phyloP scores from a whole-genome alignment of 1,140 invertebrate genomes.

The Cydia fagiglandana region DNA sequence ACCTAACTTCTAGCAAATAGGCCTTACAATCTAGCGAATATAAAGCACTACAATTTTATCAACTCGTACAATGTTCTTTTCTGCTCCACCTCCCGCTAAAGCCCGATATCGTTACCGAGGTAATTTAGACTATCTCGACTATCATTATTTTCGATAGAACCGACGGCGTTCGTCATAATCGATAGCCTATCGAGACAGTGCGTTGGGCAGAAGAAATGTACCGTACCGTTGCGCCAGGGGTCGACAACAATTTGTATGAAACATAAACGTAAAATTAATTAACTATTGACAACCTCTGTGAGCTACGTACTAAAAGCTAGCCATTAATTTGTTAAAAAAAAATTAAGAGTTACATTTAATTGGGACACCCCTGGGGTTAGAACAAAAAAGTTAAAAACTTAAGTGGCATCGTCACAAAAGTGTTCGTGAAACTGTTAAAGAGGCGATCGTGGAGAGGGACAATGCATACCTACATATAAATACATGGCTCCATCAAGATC shows the following conservation, averaged over 20 bases:
- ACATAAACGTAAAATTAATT: too few species aligned
- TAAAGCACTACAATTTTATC: background rate
- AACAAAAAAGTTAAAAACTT: too few species aligned
- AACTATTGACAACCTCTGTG: background rate
- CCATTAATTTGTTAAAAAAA: too few species aligned
- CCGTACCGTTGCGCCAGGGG: constrained; percentile 42
- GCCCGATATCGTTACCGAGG: constrained; percentile 14
- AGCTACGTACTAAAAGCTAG: background rate
- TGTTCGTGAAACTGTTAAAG: too few species aligned
- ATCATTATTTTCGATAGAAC: constrained; percentile 50
- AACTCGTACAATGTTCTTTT: background rate
- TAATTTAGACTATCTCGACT: constrained; percentile 26
- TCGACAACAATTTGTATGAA: constrained; percentile 41
- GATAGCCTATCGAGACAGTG: constrained; percentile 48
- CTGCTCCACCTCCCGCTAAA: constrained; percentile 1
- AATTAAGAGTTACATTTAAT: too few species aligned
- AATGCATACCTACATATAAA: too few species aligned
- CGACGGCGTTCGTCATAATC: constrained; percentile 46
- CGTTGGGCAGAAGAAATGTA: constrained; percentile 41
- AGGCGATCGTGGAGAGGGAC: too few species aligned
- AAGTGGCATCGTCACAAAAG: too few species aligned
- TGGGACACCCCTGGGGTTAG: too few species aligned
- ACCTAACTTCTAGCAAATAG: background rate
- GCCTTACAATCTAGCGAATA: background rate
- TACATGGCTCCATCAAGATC: too few species aligned